These are phyloP conservation scores for Acropora tenuis DNA, from an alignment of 64 coral and sea anemone species.

Conservation along the genomic window DNA sequence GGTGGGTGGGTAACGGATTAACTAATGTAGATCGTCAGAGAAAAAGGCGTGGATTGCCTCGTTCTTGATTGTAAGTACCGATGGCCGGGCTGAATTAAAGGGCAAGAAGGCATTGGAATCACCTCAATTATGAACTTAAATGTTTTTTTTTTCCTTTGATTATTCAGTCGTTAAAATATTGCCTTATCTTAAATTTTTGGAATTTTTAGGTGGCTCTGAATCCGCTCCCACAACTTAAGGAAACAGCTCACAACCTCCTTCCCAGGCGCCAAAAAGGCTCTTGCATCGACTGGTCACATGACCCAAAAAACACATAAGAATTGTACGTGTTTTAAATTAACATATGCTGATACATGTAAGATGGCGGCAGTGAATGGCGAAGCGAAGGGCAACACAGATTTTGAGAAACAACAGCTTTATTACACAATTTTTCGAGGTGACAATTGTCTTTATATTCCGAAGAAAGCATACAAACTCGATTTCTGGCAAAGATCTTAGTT, in stretches of 20 bases:
- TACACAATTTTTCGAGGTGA: too few relatives aligned
- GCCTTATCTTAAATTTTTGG: background rate
- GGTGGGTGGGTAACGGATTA: background rate
- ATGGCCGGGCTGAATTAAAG: background rate
- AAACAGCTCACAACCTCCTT: background rate
- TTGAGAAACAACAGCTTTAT: too few relatives aligned
- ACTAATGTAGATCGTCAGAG: background rate
- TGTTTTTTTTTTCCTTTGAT: background rate
- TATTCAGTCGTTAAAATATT: background rate
- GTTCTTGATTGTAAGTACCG: constrained; percentile 1
- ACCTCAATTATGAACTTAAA: background rate
- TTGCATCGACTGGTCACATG: too few relatives aligned
- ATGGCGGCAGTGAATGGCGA: too few relatives aligned
- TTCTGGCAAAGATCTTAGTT: too few relatives aligned
- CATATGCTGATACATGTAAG: too few relatives aligned
- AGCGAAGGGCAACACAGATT: too few relatives aligned
- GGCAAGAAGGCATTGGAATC: background rate
- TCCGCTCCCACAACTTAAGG: background rate
- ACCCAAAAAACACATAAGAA: too few relatives aligned
- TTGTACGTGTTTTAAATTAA: too few relatives aligned
- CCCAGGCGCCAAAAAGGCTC: too few relatives aligned
- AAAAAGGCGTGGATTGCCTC: background rate
- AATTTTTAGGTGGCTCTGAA: background rate
- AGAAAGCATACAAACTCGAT: too few relatives aligned
- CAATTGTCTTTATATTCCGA: too few relatives aligned